A percentile compares a stretch with the other conserved stretches of the same genome.
Conservation (phyloP, 2,888 invertebrate species). For the Ethmia dodecea region DNA sequence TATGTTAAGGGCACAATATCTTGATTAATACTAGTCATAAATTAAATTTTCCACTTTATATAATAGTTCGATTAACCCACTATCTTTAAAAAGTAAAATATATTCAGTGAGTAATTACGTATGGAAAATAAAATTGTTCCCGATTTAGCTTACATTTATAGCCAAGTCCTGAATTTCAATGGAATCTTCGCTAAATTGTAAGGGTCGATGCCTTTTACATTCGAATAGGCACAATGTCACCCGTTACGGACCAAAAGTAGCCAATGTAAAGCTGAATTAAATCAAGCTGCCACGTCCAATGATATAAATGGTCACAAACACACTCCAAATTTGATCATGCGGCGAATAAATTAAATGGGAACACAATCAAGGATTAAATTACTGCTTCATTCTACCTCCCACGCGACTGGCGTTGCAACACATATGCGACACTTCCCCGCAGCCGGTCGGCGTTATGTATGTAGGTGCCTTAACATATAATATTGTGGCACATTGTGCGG, state of each 20-base stretch:
- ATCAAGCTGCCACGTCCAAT: conserved; percentile 44
- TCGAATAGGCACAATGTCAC: conserved; percentile 30
- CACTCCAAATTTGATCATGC: conserved; percentile 71
- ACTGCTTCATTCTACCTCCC: conserved; percentile 71
- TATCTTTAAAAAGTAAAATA: neutral
- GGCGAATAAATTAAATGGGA: conserved; percentile 71
- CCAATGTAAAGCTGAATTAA: conserved; percentile 42
- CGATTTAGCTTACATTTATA: too few species aligned
- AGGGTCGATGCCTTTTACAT: neutral
- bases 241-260: conserved; percentile 27
- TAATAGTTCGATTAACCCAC: too few species aligned
- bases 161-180: too few species aligned
- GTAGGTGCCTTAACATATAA: conserved; percentile 68
- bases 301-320: conserved; percentile 64
- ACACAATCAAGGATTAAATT: conserved; percentile 76
- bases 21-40: conserved; percentile 51
- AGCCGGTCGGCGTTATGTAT: conserved; percentile 35
- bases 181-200: too few species aligned
- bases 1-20: conserved; percentile 32
- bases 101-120: too few species aligned
- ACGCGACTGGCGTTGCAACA: conserved; percentile 58
- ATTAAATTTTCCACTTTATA: conserved; percentile 17
- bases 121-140: too few species aligned
- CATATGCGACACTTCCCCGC: conserved; percentile 58
- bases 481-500: conserved; percentile 68